Evolutionary conservation across 2,888 invertebrate species (phyloP), one percentile per base, ranked within the genome.

Genomic region (Caenorhabditis panamensis): DNA sequence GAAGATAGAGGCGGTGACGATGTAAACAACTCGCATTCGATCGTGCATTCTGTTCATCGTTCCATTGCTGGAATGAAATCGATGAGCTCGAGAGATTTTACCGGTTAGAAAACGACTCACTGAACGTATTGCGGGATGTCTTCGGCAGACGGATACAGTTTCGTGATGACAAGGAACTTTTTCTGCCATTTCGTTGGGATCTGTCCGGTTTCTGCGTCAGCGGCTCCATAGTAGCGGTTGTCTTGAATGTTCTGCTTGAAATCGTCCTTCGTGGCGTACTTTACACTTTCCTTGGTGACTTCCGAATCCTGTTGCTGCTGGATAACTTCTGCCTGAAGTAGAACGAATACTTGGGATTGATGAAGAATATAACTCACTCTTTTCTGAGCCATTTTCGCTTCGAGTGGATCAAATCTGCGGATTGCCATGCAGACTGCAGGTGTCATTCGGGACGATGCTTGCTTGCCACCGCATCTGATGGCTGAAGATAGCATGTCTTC

Each of bases 11-110:
- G 84, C 88, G 26, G 67, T 75, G 41, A 88, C 77, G 61, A 88
- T 87, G 82, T 85, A 87, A 18, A 88, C 78, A 11, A 86, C 88
- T 24, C 89, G 83, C 77, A 85, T 81, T 16, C 89, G 79, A 66
- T 89, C 88, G 82, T 87, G 87, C 86, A 89, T 88, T 26, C 88
- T 80, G 64, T 88, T 84, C 87, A 89, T 88, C 63, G 88, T 88
- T 41, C 85, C 85, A 62, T 83, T 51, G 28, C 86, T 85, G 77
- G 37, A 83, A 77, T 22, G 59, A 13, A 6, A 8, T 3, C 4
- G 26, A 18, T 49, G 49, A 13, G 16, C n/a, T 36, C 13, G 6
- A 18, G n/a, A n/a, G 9, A 22, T 16, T 47, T 41, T 2, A 36
- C 24, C 44, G 18, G 22, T 36, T 53, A 0, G 51, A 56, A 66